Conservation (phyloP, 2,888 invertebrate genomes). For the Tortricodes alternella region DNA sequence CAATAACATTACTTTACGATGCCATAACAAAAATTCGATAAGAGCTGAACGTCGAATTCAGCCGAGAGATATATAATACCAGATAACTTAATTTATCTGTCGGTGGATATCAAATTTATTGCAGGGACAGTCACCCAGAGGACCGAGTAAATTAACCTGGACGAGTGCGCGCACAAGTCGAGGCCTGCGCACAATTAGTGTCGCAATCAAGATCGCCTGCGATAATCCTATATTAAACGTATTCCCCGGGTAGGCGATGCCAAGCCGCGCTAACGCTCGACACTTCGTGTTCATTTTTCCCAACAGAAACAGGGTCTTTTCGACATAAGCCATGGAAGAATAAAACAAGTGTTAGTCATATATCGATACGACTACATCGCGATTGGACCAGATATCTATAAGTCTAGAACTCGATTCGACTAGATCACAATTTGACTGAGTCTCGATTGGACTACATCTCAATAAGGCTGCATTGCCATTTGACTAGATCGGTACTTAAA, state of each 20-base stretch:
- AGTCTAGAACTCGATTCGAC: no score
- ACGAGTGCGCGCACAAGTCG: constrained; percentile 41
- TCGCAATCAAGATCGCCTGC: constrained; percentile 60
- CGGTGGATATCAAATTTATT: constrained; percentile 37
- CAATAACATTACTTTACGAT: constrained; percentile 3
- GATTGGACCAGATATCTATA: no score
- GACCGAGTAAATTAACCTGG: constrained; percentile 41
- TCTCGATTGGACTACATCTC: no score
- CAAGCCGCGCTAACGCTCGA: constrained; percentile 17
- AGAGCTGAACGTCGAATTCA: constrained; percentile 37
- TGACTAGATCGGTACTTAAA: no score
- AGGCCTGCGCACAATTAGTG: constrained; percentile 57
- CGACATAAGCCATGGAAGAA: no score
- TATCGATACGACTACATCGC: no score
- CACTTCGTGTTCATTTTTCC: constrained; percentile 23
- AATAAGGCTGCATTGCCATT: no score
- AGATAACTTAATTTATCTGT: constrained; percentile 50
- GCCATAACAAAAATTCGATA: constrained; percentile 14
- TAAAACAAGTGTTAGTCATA: no score
- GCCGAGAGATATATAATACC: constrained; percentile 46
- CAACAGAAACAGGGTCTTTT: background rate
- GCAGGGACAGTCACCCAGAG: constrained; percentile 32
- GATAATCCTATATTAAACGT: constrained; percentile 52
- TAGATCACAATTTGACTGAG: no score
- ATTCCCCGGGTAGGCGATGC: constrained; percentile 42